Base-by-base conservation (phyloP, 2,113 vertebrate species). In the Romanogobio albipinnatus region DNA sequence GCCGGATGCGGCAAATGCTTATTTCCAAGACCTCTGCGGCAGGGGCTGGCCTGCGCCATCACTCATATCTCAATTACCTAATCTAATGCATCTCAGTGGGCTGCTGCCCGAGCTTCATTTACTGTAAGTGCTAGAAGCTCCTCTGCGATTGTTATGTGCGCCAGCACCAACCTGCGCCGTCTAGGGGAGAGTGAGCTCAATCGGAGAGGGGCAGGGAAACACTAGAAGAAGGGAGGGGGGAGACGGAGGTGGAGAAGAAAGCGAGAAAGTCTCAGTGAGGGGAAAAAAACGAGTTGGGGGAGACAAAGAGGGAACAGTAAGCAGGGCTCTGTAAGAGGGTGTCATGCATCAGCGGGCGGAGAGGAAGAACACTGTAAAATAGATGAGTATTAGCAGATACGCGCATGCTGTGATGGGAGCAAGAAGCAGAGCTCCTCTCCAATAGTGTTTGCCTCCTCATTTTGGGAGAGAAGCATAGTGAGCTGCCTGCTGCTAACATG, bases 61-160 rank as follows among this genome's bases (percentile, higher is more conserved):
- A 88, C 86, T 94, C 89, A 87, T 90, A 91, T 95, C 93, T 92
- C 94, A 94, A 93, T 95, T 95, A 94, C 94, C 94, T 95, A 93
- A 96, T 95, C 93, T 94, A 94, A 95, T 96, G 93, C 92, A 93
- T 91, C 91, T 93, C 91, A 29, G 86, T 85, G 92, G 92, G 93
- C 92, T 89, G 78, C 92, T 92, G 91, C 86, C 89, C 81, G 85
- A 91, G 90, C 90, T 91, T 95, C 94, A 91, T 93, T 94, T 94
- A 90, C 88, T 86, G 88, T 78, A 89, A 92, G 91, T 91, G 93
- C 76, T 90, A 92, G 92, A 94, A 93, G 91, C 90, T 91, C 90
- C 86, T 91, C 90, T 92, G 47, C 86, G 90, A 93, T 93, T 93
- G 93, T 93, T 92, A 84, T 68, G 73, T 89, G 91, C 91, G 93